Evolutionary conservation across 2,113 vertebrate genomes (phyloP), one percentile per base, ranked within the genome.

Genomic region (Corydoras sp.): DNA sequence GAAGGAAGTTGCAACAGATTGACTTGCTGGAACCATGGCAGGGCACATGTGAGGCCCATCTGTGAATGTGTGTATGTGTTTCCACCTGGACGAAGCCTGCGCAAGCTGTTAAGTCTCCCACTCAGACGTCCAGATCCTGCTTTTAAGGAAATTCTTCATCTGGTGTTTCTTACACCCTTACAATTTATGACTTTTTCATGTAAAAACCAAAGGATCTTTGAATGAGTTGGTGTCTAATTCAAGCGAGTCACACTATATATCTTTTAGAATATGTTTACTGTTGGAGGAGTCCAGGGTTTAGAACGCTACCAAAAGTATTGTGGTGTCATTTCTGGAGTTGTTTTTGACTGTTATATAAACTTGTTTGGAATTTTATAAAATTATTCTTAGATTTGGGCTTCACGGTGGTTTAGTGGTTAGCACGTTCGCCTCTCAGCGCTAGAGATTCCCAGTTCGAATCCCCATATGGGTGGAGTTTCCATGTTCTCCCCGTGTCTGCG

Each of bases 51-150:
- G 88, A 79, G 75, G 30, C 62, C 86, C 88, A 89, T 86, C 86
- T 89, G 87, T 85, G 84, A 90, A 88, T 92, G 51, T 72, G 55
- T 86, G 85, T 83, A 80, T 89, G 81, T 84, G 92, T 95, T 95
- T 78, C 86, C 81, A 85, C 87, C 87, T 88, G 87, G 86, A 85
- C 81, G 82, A 83, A 77, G 80, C 79, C 83, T 77, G 83, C 76
- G 81, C 85, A 85, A 72, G 62, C 74, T 76, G 77, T 69, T 79
- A 79, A 79, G 73, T 70, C 77, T 76, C 77, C 77, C 77, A 79
- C 77, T 74, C 69, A 43, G 69, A 69, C 76, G 60, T 72, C 75
- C 77, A 70, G 70, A 65, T 74, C 74, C 75, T 70, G 75, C 74
- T 71, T 76, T 74, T 77, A 63, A 80, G 75, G 78, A 80, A 77